Conservation (phyloP, 2,113 vertebrate species). For the Tonatia bakeri region DNA sequence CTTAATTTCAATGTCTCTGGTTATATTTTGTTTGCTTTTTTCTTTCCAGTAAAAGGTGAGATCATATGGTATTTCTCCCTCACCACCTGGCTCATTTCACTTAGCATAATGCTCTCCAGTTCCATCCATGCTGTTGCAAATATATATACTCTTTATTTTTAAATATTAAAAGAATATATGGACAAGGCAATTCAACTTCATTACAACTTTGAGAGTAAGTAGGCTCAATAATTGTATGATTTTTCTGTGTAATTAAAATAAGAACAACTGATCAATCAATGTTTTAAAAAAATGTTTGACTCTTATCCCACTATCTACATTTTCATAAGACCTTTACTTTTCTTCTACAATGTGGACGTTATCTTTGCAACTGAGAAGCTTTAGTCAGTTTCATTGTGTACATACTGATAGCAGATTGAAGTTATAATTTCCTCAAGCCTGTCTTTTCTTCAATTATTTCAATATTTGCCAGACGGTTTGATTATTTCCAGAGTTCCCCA, state of each 20-base stretch:
- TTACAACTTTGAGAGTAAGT: not conserved
- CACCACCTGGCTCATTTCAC: too few species aligned
- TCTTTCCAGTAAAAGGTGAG: too few species aligned
- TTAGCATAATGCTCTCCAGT: too few species aligned
- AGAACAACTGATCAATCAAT: not conserved
- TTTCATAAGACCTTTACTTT: not conserved
- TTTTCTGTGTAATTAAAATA: not conserved
- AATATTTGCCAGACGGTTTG: conserved; percentile 56
- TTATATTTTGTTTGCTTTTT: too few species aligned
- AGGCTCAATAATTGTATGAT: not conserved
- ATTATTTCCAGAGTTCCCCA: conserved; percentile 56
- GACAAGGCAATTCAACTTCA: not conserved
- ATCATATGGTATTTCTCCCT: too few species aligned
- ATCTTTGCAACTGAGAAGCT: not conserved
- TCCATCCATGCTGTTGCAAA: too few species aligned
- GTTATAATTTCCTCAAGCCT: not conserved
- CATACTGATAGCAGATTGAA: not conserved
- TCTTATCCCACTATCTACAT: not conserved
- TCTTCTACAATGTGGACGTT: not conserved
- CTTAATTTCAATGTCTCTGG: too few species aligned
- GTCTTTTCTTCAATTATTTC: conserved; percentile 47
- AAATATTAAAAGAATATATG: not conserved
- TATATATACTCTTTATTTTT: conserved; percentile 15
- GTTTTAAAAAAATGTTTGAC: not conserved
- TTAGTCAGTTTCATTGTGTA: not conserved